Base-by-base conservation (phyloP, 1,140 invertebrate genomes). In the Lepidurus apus region DNA sequence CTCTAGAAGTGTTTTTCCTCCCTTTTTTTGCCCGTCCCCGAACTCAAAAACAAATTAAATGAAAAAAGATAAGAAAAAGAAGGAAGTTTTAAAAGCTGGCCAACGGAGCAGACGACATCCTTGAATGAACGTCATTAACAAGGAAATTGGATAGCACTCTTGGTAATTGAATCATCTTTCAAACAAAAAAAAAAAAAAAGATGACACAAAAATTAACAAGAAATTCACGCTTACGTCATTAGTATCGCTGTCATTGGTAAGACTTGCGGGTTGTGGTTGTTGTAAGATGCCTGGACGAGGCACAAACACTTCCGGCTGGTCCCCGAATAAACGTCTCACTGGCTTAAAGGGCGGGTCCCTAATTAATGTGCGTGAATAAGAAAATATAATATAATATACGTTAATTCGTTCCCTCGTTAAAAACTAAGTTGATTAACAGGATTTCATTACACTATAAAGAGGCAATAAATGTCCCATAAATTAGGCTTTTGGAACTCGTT, bases 321-420 rank as follows among this genome's bases (percentile, higher is more conserved):
- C 53, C 53, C 53, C 53, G 13, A 65, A 65, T 7, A 65, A 65
- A 13, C 53, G 53, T 65, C 53, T 65, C 17, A 65, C 53, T 9
- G 53, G 53, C 53, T 65, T 65, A 17, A 65, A 65, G 21, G 53
- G 53, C 53, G 53, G 53, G 53, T 65, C 53, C 53, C 53, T 65
- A 65, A 65, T 65, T 21, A 65, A 34, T 34, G 34, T 34, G 4
- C 2, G 34, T 34, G 13, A 65, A 65, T 2, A 13, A 65, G 3
- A 6, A 21, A 65, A 65, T 10, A 21, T n/a, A n/a, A n/a, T n/a
- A n/a, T n/a, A n/a, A n/a, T n/a, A 65, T 4, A 65, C 11, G 13
- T 65, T 65, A 65, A 65, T 65, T 65, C 7, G 9, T 65, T 65
- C 1, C 26, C 26, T 26, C 26, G 2, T 1, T 26, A 26, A 26